phyloP scores from a whole-genome alignment of 2,888 invertebrate species.

The Ornithoptera alexandrae region DNA sequence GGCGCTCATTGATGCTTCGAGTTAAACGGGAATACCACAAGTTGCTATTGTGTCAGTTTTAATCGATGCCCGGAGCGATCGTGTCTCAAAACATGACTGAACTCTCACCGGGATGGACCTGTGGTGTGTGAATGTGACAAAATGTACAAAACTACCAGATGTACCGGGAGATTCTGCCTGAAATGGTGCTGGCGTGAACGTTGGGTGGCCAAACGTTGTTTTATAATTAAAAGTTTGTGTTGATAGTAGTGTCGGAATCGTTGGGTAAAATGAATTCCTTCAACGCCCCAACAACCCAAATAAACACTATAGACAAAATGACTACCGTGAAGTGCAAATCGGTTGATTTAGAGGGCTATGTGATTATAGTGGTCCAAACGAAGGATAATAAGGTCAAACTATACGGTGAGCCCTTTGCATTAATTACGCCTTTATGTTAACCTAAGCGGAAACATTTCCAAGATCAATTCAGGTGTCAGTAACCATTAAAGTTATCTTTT shows the following conservation, averaged over 20 bases:
- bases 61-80: constrained; percentile 16
- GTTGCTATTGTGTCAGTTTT: constrained; percentile 19
- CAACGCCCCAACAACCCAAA: constrained; percentile 73
- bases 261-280: constrained; percentile 68
- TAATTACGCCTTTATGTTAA: background rate
- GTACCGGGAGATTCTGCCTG: constrained; percentile 59
- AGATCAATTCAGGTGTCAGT: background rate
- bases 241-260: constrained; percentile 39
- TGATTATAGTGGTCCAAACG: constrained; percentile 95
- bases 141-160: constrained; percentile 55
- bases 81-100: constrained; percentile 58
- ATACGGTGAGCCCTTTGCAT: constrained; percentile 83
- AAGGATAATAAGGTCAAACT: constrained; percentile 96
- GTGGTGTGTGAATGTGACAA: constrained; percentile 56
- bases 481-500: too few relatives aligned
- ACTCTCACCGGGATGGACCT: constrained; percentile 60
- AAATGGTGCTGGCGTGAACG: constrained; percentile 76
- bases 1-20: constrained; percentile 32
- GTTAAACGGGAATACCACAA: constrained; percentile 19
- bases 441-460: background rate
- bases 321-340: constrained; percentile 77
- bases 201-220: constrained; percentile 46
- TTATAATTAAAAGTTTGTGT: constrained; percentile 26
- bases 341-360: constrained; percentile 96
- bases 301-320: constrained; percentile 72